Evolutionary conservation across 2,797 vertebrate genomes (phyloP).

Genomic region (Phoeniculus purpureus): DNA sequence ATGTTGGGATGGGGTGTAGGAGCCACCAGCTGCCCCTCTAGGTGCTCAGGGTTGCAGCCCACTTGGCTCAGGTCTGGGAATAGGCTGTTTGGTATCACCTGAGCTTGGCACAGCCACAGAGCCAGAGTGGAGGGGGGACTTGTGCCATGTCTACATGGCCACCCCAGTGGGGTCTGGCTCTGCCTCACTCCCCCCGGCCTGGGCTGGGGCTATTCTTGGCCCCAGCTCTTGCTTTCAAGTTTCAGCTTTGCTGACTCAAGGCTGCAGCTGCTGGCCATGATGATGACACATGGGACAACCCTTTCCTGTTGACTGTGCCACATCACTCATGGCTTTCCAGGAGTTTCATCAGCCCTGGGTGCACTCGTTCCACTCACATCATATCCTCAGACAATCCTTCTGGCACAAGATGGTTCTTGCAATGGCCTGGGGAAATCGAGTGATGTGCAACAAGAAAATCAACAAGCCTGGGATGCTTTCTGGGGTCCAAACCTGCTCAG

Average conservation of each 20-base stretch:
- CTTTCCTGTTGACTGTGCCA: background rate
- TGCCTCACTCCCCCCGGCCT: background rate
- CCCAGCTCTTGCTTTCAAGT: slow-evolving; percentile 44
- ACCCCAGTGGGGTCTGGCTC: accelerated
- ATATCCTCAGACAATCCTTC: background rate
- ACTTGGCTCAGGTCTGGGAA: background rate
- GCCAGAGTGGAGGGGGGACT: accelerated
- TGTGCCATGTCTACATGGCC: accelerated
- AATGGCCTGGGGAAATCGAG: background rate
- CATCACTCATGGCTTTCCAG: background rate
- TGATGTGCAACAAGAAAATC: background rate
- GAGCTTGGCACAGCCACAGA: background rate
- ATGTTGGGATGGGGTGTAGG: background rate
- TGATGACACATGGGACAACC: background rate
- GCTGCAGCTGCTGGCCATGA: background rate
- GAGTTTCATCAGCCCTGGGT: background rate
- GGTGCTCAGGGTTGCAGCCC: background rate
- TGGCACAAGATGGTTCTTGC: accelerated
- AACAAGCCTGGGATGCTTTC: background rate
- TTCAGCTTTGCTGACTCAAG: background rate
- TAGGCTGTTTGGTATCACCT: accelerated
- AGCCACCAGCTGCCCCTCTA: accelerated
- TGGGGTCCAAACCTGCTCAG: background rate
- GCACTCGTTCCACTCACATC: background rate
- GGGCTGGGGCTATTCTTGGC: background rate